Evolutionary conservation across 2,113 vertebrate species (phyloP).

Genomic region (Apodemus sylvaticus): DNA sequence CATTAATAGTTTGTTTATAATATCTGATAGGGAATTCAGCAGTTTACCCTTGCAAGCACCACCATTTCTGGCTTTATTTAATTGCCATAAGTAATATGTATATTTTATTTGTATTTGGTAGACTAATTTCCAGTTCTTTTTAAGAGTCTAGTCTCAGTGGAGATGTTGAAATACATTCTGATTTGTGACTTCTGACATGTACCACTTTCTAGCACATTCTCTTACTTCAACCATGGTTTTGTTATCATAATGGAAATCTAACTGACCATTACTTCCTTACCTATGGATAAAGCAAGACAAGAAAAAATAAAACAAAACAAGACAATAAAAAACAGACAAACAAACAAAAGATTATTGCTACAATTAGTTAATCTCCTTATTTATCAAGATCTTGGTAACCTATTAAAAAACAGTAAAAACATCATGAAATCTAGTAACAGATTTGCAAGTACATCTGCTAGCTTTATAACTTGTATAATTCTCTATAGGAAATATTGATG

Average conservation of each 20-base stretch:
- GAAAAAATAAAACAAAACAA: not conserved
- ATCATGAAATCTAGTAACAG: not conserved
- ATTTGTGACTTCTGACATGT: not conserved
- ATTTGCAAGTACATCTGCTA: not conserved
- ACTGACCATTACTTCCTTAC: not conserved
- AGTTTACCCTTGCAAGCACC: not conserved
- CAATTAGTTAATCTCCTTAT: not conserved
- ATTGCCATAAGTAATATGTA: not conserved
- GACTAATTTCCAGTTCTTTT: not conserved
- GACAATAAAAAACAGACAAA: too few species aligned
- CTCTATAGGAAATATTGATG: not conserved
- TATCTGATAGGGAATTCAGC: not conserved
- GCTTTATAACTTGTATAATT: not conserved
- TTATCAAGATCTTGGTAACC: not conserved
- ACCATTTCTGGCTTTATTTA: not conserved
- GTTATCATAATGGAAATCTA: not conserved
- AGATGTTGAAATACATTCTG: not conserved
- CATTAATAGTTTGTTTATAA: not conserved
- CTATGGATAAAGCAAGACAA: not conserved
- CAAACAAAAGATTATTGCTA: too few species aligned
- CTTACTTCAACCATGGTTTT: not conserved
- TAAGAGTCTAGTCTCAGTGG: not conserved
- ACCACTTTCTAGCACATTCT: not conserved
- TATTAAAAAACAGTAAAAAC: not conserved
- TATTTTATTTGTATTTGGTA: not conserved